Evolutionary conservation across 2,888 invertebrate genomes (phyloP).

Genomic region (Eledone cirrhosa): DNA sequence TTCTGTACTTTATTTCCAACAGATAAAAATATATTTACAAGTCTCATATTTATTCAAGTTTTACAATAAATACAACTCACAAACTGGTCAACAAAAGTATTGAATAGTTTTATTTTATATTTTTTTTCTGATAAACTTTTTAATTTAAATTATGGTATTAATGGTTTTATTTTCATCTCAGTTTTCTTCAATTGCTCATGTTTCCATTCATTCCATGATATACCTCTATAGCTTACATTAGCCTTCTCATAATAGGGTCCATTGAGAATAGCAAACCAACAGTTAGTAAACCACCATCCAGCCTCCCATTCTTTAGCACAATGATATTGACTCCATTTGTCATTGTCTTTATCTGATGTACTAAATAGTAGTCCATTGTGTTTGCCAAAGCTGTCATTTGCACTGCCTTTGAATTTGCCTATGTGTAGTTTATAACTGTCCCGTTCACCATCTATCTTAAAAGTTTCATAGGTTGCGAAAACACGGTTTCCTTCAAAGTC

Average conservation of each 20-base stretch:
- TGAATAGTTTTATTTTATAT: too few relatives aligned
- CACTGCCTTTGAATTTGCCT: constrained; percentile 73
- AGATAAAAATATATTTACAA: too few relatives aligned
- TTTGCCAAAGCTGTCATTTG: constrained; percentile 87
- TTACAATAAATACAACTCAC: too few relatives aligned
- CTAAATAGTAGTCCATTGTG: constrained; percentile 93
- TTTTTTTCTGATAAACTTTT: too few relatives aligned
- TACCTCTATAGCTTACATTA: constrained; percentile 55
- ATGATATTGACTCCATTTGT: constrained; percentile 80
- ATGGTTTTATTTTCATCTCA: constrained; percentile 66
- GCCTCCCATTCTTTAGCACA: constrained; percentile 93
- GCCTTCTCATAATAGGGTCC: constrained; percentile 79
- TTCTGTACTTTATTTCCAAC: too few relatives aligned
- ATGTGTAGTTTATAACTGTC: constrained; percentile 60
- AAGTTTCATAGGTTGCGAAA: constrained; percentile 58
- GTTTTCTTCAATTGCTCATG: constrained; percentile 60
- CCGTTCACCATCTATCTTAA: constrained; percentile 61
- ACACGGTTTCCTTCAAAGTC: constrained; percentile 63
- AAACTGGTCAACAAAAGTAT: too few relatives aligned
- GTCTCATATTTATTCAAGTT: too few relatives aligned
- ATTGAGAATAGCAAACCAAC: constrained; percentile 92
- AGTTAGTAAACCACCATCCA: constrained; percentile 97
- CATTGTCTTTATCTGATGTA: constrained; percentile 87
- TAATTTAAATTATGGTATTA: neutral
- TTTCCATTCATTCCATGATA: constrained; percentile 66